Evolutionary conservation across 2,113 vertebrate species (phyloP).

Genomic region (Megatriorchis doriae): DNA sequence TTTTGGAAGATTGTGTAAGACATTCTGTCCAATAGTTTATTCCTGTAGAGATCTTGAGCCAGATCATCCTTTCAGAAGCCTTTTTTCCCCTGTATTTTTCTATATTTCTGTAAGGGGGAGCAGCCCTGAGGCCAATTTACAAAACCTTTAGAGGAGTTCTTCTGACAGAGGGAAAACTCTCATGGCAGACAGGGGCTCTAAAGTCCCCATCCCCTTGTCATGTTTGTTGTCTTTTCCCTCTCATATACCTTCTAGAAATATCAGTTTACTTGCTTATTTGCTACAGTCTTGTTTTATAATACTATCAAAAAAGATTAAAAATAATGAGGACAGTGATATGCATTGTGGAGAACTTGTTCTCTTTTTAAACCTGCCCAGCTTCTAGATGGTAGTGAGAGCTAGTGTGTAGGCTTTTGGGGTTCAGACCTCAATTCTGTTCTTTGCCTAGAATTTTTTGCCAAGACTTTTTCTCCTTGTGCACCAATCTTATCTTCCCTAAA

Average conservation of each 20-base stretch:
- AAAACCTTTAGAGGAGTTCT: neutral
- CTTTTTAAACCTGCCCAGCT: neutral
- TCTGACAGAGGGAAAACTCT: neutral
- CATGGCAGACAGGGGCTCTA: neutral
- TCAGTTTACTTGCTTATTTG: neutral
- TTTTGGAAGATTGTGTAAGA: conserved; percentile 12
- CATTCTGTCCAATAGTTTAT: neutral
- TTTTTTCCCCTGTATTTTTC: neutral
- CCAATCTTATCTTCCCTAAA: neutral
- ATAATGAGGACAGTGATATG: neutral
- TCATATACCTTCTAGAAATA: neutral
- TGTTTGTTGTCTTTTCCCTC: neutral
- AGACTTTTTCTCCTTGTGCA: neutral
- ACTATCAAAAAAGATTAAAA: neutral
- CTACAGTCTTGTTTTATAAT: neutral
- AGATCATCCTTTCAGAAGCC: neutral
- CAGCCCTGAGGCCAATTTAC: neutral
- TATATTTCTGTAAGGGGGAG: neutral
- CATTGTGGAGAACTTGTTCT: neutral
- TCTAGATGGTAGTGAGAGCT: neutral
- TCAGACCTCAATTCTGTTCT: neutral
- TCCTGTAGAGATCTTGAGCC: neutral
- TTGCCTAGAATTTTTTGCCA: neutral
- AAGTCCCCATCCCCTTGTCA: neutral
- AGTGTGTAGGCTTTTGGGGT: neutral